A percentile compares a stretch with the other conserved stretches of the same genome.
phyloP scores from a whole-genome alignment of 2,113 vertebrate genomes.

The Tylochromis polylepis region DNA sequence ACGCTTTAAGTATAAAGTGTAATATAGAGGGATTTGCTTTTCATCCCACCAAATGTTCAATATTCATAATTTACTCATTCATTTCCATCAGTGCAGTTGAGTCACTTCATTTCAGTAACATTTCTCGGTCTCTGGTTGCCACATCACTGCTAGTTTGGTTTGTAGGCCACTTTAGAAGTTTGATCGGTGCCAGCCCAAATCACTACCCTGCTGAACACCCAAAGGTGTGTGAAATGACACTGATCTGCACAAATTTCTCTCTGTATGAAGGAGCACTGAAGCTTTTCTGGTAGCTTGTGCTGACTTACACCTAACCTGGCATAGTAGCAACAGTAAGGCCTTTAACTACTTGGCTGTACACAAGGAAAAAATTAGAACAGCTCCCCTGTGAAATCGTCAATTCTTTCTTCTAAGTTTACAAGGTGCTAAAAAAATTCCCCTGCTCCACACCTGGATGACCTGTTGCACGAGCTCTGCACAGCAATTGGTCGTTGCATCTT shows the following conservation, averaged over 20 bases:
- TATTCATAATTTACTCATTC: background rate
- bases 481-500: background rate
- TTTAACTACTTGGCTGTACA: slow-evolving; percentile 4
- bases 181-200: background rate
- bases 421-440: slow-evolving; percentile 1
- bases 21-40: background rate
- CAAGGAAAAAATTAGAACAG: background rate
- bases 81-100: background rate
- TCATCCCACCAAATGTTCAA: background rate
- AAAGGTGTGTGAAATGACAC: background rate
- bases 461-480: background rate
- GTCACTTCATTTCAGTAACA: background rate
- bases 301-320: background rate
- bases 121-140: background rate
- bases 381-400: background rate
- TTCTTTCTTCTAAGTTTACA: background rate
- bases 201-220: background rate
- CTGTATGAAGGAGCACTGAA: background rate
- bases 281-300: background rate
- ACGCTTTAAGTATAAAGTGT: background rate
- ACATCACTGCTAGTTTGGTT: background rate
- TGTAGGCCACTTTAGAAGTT: background rate
- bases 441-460: slow-evolving; percentile 2
- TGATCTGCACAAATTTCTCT: background rate
- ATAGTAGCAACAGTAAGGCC: background rate